Evolutionary conservation across 2,888 invertebrate species (phyloP), one percentile per base, ranked within the genome.

Genomic region (Chouioia cunea): DNA sequence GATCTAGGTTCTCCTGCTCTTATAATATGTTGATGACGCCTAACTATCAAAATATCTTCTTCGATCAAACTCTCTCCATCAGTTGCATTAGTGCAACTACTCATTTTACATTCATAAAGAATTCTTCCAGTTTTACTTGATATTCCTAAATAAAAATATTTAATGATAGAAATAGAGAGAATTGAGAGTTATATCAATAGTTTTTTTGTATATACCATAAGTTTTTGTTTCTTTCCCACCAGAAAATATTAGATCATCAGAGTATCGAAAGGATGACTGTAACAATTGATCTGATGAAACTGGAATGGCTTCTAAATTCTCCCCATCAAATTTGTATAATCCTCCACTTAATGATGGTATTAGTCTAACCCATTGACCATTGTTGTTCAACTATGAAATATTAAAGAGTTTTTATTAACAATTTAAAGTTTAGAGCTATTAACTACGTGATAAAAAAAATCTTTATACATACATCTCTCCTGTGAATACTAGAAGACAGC

Each of bases 311-410:
- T 97, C 95, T 58, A 98, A 90, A 73, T 91, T 92, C 72, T 93
- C 92, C 0, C 96, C 97, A 85, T 97, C 95, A 84, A 97, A 93
- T 84, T 95, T 94, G 87, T 97, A 99, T 59, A 99, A 88, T 2
- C 93, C 92, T 1, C 99, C 99, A 79, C 93, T 93, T 12, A 99
- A 87, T 0, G 98, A 97, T 1, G 98, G 99, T 79, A 99, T 96
- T 82, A 98, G 89, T 58, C 95, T 90, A 18, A 96, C 91, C 90
- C 92, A 93, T 83, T 95, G 93, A 1, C 95, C 96, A 82, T 93
- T 92, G 67, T 93, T 92, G 47, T 92, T 93, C 52, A 96, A 86
- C 93, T 94, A 81, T 59, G 72, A 71, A 66, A 27, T 57, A 14
- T 65, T 47, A 20, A 20, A 62, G 0, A 8, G n/a, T 23, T 23